Evolutionary conservation across 2,113 vertebrate genomes (phyloP).

Genomic region (Chaetops frenatus): DNA sequence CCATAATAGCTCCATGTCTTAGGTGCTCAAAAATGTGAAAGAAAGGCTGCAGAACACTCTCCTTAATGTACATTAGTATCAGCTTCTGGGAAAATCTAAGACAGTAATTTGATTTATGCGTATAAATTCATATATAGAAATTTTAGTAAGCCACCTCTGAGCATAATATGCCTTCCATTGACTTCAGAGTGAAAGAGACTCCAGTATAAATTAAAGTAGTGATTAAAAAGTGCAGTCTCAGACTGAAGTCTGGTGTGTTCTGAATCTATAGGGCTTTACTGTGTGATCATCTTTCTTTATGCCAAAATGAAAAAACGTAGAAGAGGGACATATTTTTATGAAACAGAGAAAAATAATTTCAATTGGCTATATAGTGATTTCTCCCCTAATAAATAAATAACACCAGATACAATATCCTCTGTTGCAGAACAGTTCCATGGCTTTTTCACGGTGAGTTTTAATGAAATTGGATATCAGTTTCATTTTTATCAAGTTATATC

Average conservation of each 20-base stretch:
- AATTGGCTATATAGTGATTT: neutral
- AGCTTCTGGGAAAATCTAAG: neutral
- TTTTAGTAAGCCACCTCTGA: neutral
- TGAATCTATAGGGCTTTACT: neutral
- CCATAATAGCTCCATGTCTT: neutral
- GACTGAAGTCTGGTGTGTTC: neutral
- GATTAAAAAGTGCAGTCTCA: neutral
- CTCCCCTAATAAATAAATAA: neutral
- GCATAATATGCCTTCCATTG: neutral
- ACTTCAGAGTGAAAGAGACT: neutral
- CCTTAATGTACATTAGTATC: neutral
- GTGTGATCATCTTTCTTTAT: neutral
- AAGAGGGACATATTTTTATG: neutral
- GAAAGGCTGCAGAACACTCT: neutral
- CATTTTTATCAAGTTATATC: neutral
- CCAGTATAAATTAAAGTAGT: neutral
- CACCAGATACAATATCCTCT: neutral
- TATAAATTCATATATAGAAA: neutral
- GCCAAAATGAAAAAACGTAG: neutral
- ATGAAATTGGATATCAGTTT: slow-evolving; percentile 11
- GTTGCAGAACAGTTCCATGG: neutral
- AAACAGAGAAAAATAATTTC: neutral
- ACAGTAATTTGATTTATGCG: neutral
- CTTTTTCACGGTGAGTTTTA: neutral
- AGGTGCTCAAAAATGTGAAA: neutral